Percentiles rank a stretch among this genome's conserved stretches.
These are phyloP conservation scores for Armadillidium nasatum DNA, from an alignment of 1,140 invertebrate species.

Conservation along the genomic window DNA sequence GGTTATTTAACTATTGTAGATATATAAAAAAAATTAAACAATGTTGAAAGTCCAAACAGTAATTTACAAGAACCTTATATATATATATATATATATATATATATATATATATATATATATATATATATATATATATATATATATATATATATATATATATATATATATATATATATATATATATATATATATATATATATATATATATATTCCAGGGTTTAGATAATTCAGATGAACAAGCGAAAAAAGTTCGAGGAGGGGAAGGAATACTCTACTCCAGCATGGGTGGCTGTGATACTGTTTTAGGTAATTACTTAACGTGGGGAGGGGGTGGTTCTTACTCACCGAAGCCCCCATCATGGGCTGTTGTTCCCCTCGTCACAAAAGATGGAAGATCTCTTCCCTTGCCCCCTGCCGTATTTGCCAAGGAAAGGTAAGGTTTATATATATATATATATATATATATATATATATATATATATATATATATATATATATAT, in stretches of 20 bases:
- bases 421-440: slow-evolving; percentile 2
- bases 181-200: slow-evolving; percentile 14
- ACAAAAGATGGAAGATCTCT: slow-evolving; percentile 5
- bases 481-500: too few species aligned
- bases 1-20: too few species aligned
- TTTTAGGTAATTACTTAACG: neutral
- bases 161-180: neutral
- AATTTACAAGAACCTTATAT: too few species aligned
- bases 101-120: too few species aligned
- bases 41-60: too few species aligned
- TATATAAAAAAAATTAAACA: too few species aligned
- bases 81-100: too few species aligned
- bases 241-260: neutral
- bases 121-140: neutral
- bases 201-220: neutral
- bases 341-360: neutral
- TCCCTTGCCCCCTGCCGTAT: neutral
- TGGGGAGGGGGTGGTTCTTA: neutral
- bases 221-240: neutral
- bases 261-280: neutral
- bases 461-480: too few species aligned
- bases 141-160: neutral
- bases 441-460: too few species aligned
- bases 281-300: neutral
- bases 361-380: neutral